These are phyloP conservation scores for Pagrus major DNA, from an alignment of 2,113 vertebrate species.

Conservation along the genomic window DNA sequence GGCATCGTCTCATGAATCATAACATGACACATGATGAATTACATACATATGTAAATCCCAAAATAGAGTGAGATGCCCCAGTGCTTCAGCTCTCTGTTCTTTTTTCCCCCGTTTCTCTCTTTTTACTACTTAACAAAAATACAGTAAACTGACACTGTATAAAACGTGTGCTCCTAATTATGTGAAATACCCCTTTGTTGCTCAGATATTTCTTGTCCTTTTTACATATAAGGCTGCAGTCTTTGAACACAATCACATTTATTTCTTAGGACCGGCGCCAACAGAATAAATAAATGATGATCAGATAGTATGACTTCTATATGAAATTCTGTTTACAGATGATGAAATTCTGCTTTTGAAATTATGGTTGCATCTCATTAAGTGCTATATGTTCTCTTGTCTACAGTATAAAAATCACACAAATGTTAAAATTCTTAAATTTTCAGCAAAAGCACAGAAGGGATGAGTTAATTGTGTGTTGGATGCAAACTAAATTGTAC, in stretches of 20 bases:
- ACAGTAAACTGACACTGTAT: not conserved
- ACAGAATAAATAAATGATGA: slow-evolving; percentile 21
- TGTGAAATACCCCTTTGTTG: not conserved
- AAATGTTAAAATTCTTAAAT: too few relatives aligned
- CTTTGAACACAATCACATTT: slow-evolving; percentile 1
- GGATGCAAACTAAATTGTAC: too few relatives aligned
- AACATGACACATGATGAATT: slow-evolving; percentile 18
- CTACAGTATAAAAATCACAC: too few relatives aligned
- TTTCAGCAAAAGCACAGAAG: too few relatives aligned
- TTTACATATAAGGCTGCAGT: not conserved
- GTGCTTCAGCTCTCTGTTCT: not conserved
- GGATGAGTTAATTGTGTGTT: too few relatives aligned
- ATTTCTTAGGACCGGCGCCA: not conserved
- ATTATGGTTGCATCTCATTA: not conserved
- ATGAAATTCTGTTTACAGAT: not conserved
- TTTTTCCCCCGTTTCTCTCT: not conserved
- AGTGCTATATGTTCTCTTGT: not conserved
- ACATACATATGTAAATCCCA: not conserved
- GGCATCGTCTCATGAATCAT: slow-evolving; percentile 41
- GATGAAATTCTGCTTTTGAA: slow-evolving; percentile 17
- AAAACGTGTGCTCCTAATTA: too few relatives aligned
- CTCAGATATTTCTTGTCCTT: not conserved
- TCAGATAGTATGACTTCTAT: slow-evolving; percentile 25
- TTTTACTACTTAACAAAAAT: not conserved
- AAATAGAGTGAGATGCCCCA: not conserved